These are phyloP conservation scores for Nemotelus nigrinus DNA, from an alignment of 2,888 invertebrate species.

Conservation along the genomic window DNA sequence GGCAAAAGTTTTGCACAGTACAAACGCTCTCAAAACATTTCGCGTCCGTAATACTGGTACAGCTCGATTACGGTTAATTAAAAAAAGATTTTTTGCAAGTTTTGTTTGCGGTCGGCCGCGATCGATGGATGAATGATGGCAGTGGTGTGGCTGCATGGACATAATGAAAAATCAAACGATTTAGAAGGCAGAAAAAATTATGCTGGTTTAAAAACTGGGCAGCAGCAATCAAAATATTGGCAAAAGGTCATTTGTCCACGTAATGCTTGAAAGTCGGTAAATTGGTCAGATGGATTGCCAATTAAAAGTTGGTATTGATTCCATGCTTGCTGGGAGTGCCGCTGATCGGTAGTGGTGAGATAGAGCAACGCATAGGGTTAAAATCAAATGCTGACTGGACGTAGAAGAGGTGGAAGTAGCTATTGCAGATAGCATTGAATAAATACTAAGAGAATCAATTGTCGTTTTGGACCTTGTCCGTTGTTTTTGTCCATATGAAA, in stretches of 20 bases:
- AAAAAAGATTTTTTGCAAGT: constrained; percentile 1
- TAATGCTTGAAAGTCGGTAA: constrained; percentile 14
- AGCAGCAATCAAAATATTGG: constrained; percentile 17
- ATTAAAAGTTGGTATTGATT: not conserved
- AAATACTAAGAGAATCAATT: no score
- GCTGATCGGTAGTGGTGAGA: no score
- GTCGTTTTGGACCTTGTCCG: no score
- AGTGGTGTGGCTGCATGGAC: not conserved
- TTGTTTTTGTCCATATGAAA: no score
- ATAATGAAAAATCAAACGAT: not conserved
- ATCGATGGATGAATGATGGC: not conserved
- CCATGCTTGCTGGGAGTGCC: no score
- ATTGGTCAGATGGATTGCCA: constrained; percentile 12
- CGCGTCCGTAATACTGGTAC: not conserved
- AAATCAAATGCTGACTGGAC: no score
- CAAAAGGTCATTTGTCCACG: constrained; percentile 26
- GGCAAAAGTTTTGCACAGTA: no score
- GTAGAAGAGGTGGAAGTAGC: no score
- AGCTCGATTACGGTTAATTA: constrained; percentile 14
- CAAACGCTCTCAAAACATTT: no score
- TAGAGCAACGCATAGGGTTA: no score
- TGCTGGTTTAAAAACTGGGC: constrained; percentile 7
- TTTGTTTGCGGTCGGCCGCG: not conserved
- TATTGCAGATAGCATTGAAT: no score
- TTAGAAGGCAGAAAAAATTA: not conserved